Evolutionary conservation across 2,888 invertebrate genomes (phyloP), one percentile per base, ranked within the genome.

Genomic region (Drosophila testacea): DNA sequence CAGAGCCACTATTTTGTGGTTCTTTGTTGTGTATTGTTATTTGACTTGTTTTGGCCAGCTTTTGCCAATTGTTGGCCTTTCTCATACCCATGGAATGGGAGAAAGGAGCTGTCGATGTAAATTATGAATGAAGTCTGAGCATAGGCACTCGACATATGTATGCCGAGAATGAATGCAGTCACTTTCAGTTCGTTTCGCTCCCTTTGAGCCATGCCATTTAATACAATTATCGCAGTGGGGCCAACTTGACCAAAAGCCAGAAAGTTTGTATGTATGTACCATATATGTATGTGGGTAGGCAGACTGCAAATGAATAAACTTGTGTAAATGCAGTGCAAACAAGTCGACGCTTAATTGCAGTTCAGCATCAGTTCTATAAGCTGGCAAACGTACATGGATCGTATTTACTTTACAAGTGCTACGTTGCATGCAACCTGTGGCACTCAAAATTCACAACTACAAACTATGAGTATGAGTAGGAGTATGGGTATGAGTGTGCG

Each of bases 31-130:
- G 69, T 68, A 50, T 61, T 13, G 54, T 16, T 27, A n/a, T 44
- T n/a, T 44, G 6, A n/a, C 11, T 65, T 77, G 69, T 66, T 61
- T 76, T 81, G 68, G 71, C 65, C 80, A 82, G 47, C 44, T 44
- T 32, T 72, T 46, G 69, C 47, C 80, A 76, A 79, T 83, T 80
- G 73, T 48, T 63, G 34, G 68, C 50, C 34, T 32, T 48, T 32
- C 16, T 13, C 27, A 27, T 6, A 2, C 42, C 2, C 7, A 9
- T 32, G 34, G 10, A 22, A 4, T 2, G 22, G 16, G n/a, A 1
- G 10, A 48, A 48, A 13, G 48, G 10, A 9, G 10, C 7, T 11
- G 44, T 9, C 16, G 16, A 32, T 10, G 50, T 57, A 44, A 59
- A 55, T 57, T 72, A 57, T 64, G 72, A 64, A 68, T 72, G 46